Evolutionary conservation across 1,140 invertebrate species (phyloP), one percentile per base, ranked within the genome.

Genomic region (Drosophila neocordata): DNA sequence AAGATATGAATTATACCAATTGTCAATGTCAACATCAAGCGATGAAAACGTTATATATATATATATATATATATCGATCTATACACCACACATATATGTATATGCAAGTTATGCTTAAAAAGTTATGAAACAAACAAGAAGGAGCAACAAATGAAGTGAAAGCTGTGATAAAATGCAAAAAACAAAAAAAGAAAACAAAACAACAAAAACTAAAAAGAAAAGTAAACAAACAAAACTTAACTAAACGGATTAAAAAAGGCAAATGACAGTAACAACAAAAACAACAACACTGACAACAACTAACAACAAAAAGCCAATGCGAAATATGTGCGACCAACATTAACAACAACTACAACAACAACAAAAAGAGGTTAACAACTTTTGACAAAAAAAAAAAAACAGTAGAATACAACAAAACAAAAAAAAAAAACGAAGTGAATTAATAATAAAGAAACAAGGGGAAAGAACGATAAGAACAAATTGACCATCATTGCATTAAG

Each of bases 71-170:
- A 24, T 44, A 44, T 44, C 41, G 41, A 67, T 71, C 44, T 74
- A 58, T 34, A 70, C 56, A 56, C 65, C 61, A 63, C n/a, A n/a
- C n/a, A n/a, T n/a, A n/a, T 62, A 76, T 72, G 53, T 76, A 82
- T 87, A 87, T 87, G 82, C 82, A 87, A 87, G 82, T 87, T 87
- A 87, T 87, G 82, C 82, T 88, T 87, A 48, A 88, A 81, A 69
- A 65, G 68, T 76, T 73, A 78, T 67, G 81, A 81, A 78, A 71
- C 63, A 70, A 73, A 51, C 65, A 58, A 67, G 61, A 31, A 69
- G 41, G 82, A 87, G 74, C 82, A 87, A 71, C 68, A 72, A 72
- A 78, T 88, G 68, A 83, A 69, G 79, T 66, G 74, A 87, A 65
- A 88, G 83, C 83, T 87, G 83, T 87, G 83, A 87, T 87, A 87